phyloP scores from a whole-genome alignment of 2,888 invertebrate species.

The Nephrotoma guestfalica region DNA sequence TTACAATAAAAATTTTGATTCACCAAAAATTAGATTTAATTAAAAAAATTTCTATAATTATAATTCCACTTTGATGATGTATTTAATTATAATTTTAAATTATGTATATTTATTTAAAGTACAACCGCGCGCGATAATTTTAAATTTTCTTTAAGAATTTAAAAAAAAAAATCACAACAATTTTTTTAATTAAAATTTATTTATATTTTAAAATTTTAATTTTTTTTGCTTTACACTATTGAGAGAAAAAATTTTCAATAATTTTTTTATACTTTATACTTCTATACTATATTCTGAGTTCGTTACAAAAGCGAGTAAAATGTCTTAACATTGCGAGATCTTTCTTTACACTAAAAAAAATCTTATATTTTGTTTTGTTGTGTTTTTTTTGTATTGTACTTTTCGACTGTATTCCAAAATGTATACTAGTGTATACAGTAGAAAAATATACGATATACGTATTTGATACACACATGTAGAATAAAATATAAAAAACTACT shows the following conservation, averaged over 20 bases:
- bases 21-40: background rate
- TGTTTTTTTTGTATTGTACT: conserved; percentile 7
- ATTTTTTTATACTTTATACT: background rate
- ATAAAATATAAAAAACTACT: conserved; percentile 3
- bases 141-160: background rate
- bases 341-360: conserved; percentile 32
- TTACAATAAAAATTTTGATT: background rate
- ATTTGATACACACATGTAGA: conserved; percentile 7
- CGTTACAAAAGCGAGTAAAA: conserved; percentile 7
- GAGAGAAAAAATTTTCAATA: background rate
- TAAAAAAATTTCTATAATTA: background rate
- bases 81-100: background rate
- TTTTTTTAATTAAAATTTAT: background rate
- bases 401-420: conserved; percentile 1
- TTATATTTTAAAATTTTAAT: background rate
- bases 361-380: conserved; percentile 12
- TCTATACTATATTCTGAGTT: background rate
- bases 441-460: conserved; percentile 7
- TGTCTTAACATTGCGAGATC: conserved; percentile 30
- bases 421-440: background rate
- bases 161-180: background rate
- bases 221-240: background rate
- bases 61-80: background rate
- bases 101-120: background rate
- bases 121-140: background rate